Evolutionary conservation across 2,113 vertebrate genomes (phyloP).

Genomic region (Aspiorhynchus laticeps): DNA sequence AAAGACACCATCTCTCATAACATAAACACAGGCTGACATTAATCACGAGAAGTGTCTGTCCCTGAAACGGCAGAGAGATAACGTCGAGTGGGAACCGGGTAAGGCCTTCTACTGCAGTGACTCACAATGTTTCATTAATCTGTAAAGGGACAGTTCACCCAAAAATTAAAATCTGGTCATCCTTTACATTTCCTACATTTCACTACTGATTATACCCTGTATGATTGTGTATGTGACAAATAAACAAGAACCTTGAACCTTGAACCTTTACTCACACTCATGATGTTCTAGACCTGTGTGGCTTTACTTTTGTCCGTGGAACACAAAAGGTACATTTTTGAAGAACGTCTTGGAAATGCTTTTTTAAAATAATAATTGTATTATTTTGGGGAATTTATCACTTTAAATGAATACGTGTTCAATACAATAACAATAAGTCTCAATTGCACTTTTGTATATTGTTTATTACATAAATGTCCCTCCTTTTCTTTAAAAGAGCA

Average conservation of each 20-base stretch:
- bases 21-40: constrained; percentile 40
- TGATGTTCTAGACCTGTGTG: not conserved
- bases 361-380: not conserved
- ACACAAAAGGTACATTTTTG: not conserved
- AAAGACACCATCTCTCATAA: constrained; percentile 42
- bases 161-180: not conserved
- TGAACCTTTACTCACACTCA: not conserved
- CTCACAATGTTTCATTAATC: constrained; percentile 13
- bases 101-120: constrained; percentile 10
- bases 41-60: constrained; percentile 30
- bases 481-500: too few species aligned
- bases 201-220: too few species aligned
- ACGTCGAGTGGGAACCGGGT: not conserved
- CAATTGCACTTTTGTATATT: not conserved
- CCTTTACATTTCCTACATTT: too few species aligned
- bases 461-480: not conserved
- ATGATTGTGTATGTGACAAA: too few species aligned
- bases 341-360: not conserved
- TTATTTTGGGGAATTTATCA: not conserved
- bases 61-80: constrained; percentile 25
- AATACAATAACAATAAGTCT: not conserved
- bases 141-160: not conserved
- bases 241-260: too few species aligned
- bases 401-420: not conserved
- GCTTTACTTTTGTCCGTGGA: not conserved